Evolutionary conservation across 1,140 invertebrate genomes (phyloP).

Genomic region (Magallana ariakensis): DNA sequence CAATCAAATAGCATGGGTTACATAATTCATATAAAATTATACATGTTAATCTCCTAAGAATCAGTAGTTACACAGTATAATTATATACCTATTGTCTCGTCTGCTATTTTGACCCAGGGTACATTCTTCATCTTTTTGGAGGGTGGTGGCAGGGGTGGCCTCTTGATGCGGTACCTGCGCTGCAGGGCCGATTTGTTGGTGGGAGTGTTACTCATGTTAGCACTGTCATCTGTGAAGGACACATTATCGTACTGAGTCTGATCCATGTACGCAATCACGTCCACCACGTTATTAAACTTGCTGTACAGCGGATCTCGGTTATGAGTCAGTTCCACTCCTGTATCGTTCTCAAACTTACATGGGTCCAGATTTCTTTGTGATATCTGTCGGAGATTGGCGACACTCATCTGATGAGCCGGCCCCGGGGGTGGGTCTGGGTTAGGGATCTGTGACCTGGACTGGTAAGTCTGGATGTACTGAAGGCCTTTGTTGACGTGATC

Average conservation of each 20-base stretch:
- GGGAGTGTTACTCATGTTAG: conserved; percentile 45
- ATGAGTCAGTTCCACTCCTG: conserved; percentile 54
- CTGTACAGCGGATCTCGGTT: conserved; percentile 37
- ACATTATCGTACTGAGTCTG: conserved; percentile 54
- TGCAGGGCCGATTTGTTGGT: conserved; percentile 56
- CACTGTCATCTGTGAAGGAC: conserved; percentile 27
- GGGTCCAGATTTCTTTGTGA: conserved; percentile 11
- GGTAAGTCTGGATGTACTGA: conserved; percentile 46
- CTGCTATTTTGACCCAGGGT: conserved; percentile 64
- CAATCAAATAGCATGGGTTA: too few relatives aligned
- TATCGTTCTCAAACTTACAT: conserved; percentile 52
- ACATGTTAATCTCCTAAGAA: too few relatives aligned
- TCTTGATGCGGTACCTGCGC: conserved; percentile 48
- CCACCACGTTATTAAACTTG: conserved; percentile 39
- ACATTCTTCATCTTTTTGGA: conserved; percentile 60
- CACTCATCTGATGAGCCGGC: neutral
- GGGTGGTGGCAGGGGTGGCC: conserved; percentile 54
- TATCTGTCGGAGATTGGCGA: neutral
- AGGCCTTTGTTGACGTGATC: conserved; percentile 40
- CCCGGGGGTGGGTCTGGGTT: neutral
- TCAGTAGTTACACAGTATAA: too few relatives aligned
- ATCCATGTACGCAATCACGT: conserved; percentile 50
- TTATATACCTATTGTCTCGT: conserved; percentile 56
- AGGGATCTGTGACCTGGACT: neutral
- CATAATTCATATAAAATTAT: too few relatives aligned